Conservation (phyloP, 2,888 invertebrate species). For the Myathropa florea region DNA sequence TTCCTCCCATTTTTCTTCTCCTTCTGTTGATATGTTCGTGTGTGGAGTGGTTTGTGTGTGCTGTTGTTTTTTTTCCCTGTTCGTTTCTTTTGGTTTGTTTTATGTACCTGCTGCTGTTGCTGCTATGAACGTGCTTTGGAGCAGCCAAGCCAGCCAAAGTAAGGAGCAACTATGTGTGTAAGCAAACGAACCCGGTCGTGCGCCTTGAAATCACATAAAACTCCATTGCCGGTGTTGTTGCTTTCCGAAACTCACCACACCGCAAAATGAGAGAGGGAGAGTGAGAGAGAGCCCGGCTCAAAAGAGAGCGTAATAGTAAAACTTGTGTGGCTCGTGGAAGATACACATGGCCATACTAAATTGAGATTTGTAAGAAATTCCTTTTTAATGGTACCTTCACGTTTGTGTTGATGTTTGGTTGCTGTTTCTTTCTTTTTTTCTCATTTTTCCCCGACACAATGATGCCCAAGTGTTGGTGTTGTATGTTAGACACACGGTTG, state of each 20-base stretch:
- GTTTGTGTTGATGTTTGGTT: constrained; percentile 26
- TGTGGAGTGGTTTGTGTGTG: constrained; percentile 13
- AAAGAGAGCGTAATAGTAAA: constrained; percentile 25
- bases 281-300: not conserved
- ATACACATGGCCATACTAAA: constrained; percentile 64
- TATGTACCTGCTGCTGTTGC: constrained; percentile 22
- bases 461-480: constrained; percentile 16
- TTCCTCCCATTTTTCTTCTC: constrained; percentile 51
- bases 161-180: no score
- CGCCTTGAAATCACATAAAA: constrained; percentile 57
- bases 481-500: constrained; percentile 21
- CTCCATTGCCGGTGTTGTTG: constrained; percentile 64
- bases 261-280: constrained; percentile 35
- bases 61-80: no score
- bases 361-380: constrained; percentile 70
- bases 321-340: constrained; percentile 43
- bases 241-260: constrained; percentile 64
- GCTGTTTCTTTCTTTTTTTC: not conserved
- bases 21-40: constrained; percentile 17
- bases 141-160: not conserved
- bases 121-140: constrained; percentile 55
- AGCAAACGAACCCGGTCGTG: constrained; percentile 61
- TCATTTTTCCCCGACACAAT: not conserved
- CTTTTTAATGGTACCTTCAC: constrained; percentile 65
- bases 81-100: no score